Base-by-base conservation (phyloP, 2,797 vertebrate species). In the Perdix hodgsoniae region DNA sequence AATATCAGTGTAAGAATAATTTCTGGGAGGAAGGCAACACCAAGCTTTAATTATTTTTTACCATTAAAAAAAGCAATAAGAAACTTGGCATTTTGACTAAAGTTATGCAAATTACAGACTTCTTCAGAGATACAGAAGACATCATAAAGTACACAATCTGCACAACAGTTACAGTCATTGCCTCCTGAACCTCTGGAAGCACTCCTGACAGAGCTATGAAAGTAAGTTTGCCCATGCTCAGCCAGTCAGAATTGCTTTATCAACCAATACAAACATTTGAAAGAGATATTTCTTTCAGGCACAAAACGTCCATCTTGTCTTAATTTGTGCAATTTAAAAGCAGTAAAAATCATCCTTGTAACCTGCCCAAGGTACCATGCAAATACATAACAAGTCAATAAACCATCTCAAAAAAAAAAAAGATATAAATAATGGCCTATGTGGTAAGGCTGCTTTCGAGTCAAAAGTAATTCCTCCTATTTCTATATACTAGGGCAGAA, bases 111-210 rank as follows among this genome's bases (percentile, higher is more conserved):
- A 77, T 50, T 29, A 45, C 3, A 14, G 56, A 42, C 13, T 22
- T 63, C 21, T 47, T 60, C 56, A 70, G 37, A 61, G 6, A 3
- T 49, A 42, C 1, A 31, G 27, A 83, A 57, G 23, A 31, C 14
- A 37, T 24, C 14, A 18, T 37, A 16, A 64, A 67, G 21, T 50
- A 78, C 10, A 72, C 59, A 39, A 44, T 61, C 40, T 24, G 67
- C 71, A 74, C 0, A 4, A 9, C 12, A 21, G 14, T n/a, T 61
- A 29, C 0, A 72, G 39, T 14, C 14, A 67, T 10, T 12, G 9
- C 24, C 39, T 85, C 84, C 45, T 77, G 65, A 83, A 88, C 13
- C 13, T 73, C 12, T 87, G n/a, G 49, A 65, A 80, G 39, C 14
- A 69, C 13, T 23, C 9, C 45, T 54, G 27, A 78, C 59, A 54